These are phyloP conservation scores for Chironomus riparius DNA, from an alignment of 2,888 invertebrate species.

Conservation along the genomic window DNA sequence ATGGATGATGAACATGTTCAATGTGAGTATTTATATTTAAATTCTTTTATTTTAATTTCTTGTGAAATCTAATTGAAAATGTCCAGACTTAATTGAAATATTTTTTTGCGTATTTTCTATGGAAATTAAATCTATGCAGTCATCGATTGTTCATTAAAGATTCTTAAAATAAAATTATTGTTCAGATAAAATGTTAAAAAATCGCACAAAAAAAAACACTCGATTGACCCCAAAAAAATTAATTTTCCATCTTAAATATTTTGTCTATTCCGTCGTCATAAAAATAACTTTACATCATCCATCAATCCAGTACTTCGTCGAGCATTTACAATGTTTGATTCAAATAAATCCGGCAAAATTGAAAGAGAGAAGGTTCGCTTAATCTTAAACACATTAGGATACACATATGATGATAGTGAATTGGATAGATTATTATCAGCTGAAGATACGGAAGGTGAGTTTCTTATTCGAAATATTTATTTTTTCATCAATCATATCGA, in stretches of 20 bases:
- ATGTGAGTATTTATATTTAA: conserved; percentile 35
- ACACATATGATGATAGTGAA: conserved; percentile 67
- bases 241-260: background rate
- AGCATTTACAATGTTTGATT: conserved; percentile 80
- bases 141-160: too few relatives aligned
- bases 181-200: too few relatives aligned
- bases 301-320: conserved; percentile 57
- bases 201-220: too few relatives aligned
- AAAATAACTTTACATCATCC: too few relatives aligned
- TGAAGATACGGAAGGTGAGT: conserved; percentile 68
- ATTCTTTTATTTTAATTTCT: background rate
- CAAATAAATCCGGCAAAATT: conserved; percentile 65
- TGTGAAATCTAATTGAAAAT: too few relatives aligned
- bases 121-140: too few relatives aligned
- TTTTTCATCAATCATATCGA: too few relatives aligned
- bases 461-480: too few relatives aligned
- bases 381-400: conserved; percentile 71
- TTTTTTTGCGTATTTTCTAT: too few relatives aligned
- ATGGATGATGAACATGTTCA: conserved; percentile 39
- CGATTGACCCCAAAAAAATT: too few relatives aligned
- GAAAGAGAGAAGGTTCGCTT: conserved; percentile 72
- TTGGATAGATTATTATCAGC: conserved; percentile 67
- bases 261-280: background rate
- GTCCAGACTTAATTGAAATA: background rate
- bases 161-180: too few relatives aligned